These are phyloP conservation scores for Drosophila sturtevanti DNA, from an alignment of 1,140 invertebrate genomes.

Conservation along the genomic window DNA sequence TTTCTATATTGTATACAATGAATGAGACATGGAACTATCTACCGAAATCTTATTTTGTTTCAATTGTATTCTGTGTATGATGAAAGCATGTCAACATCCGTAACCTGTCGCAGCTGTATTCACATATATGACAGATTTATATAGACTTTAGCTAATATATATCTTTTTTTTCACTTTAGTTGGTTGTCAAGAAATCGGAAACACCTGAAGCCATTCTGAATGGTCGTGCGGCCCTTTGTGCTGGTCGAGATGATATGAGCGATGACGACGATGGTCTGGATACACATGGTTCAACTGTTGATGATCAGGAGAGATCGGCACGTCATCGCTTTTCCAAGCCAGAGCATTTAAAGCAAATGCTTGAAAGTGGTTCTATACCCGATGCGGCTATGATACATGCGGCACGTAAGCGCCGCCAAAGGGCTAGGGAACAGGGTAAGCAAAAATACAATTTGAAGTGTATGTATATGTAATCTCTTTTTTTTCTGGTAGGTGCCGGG, in stretches of 20 bases:
- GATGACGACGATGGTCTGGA: constrained; percentile 87
- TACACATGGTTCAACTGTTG: constrained; percentile 53
- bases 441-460: neutral
- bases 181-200: constrained; percentile 85
- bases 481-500: constrained; percentile 83
- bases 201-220: constrained; percentile 86
- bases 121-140: constrained; percentile 26
- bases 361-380: constrained; percentile 95
- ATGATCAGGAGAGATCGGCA: constrained; percentile 60
- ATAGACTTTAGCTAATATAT: constrained; percentile 3
- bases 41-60: neutral
- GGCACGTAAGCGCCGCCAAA: constrained; percentile 94
- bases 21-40: neutral
- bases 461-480: neutral
- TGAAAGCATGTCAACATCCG: neutral
- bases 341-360: constrained; percentile 87
- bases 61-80: neutral
- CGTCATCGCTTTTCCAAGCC: constrained; percentile 86
- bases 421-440: constrained; percentile 84
- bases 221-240: constrained; percentile 90
- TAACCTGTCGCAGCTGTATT: neutral
- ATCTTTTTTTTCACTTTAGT: constrained; percentile 67
- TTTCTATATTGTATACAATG: neutral
- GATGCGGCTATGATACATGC: constrained; percentile 98
- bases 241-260: constrained; percentile 89